phyloP scores from a whole-genome alignment of 2,797 vertebrate genomes.

The Galaxias olidus region DNA sequence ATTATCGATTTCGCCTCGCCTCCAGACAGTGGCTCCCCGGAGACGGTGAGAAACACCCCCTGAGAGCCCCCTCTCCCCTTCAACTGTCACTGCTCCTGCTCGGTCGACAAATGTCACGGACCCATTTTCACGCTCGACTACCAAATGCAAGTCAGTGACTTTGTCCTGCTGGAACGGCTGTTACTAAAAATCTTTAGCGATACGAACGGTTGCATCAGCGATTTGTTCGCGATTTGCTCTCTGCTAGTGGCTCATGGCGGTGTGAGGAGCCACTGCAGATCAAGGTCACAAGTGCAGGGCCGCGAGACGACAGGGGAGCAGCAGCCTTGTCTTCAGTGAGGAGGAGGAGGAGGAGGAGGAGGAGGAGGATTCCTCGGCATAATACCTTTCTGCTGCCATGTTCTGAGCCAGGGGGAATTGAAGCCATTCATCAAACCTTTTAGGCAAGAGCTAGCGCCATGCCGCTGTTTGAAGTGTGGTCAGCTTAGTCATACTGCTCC shows the following conservation, averaged over 20 bases:
- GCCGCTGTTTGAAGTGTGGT: constrained; percentile 37
- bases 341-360: background rate
- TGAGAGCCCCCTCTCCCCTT: background rate
- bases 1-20: constrained; percentile 38
- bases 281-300: background rate
- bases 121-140: too few species aligned
- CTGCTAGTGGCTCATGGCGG: background rate
- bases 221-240: background rate
- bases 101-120: background rate
- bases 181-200: too few species aligned
- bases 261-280: background rate
- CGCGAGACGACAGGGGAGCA: background rate
- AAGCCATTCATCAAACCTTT: constrained; percentile 45
- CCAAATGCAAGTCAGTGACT: too few species aligned
- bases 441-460: constrained; percentile 24
- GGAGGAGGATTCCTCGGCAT: constrained; percentile 27
- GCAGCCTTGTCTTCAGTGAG: background rate
- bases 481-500: constrained; percentile 33
- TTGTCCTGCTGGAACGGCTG: too few species aligned
- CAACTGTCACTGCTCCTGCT: background rate
- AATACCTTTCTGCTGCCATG: constrained; percentile 30
- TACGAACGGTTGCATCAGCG: too few species aligned
- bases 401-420: constrained; percentile 29
- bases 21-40: constrained; percentile 13
- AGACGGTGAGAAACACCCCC: constrained; percentile 4